These are phyloP conservation scores for Heterodera carotae DNA, from an alignment of 1,140 invertebrate genomes.

Conservation along the genomic window DNA sequence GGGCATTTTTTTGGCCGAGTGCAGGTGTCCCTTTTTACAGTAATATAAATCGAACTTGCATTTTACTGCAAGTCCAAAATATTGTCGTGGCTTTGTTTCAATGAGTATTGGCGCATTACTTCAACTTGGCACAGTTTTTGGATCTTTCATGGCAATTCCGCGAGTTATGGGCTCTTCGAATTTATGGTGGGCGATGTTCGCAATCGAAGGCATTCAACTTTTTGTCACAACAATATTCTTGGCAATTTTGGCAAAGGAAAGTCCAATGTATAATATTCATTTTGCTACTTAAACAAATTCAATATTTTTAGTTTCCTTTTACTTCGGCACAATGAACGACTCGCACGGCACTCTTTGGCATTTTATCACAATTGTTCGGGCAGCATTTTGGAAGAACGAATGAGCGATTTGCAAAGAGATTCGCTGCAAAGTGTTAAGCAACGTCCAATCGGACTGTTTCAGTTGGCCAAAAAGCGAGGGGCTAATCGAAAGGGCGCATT, in stretches of 20 bases:
- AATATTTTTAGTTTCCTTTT: constrained; percentile 39
- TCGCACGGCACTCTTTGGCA: constrained; percentile 42
- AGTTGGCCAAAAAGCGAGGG: background rate
- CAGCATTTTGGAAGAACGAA: constrained; percentile 27
- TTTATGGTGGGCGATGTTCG: constrained; percentile 56
- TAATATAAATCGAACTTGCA: background rate
- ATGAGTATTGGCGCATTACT: constrained; percentile 60
- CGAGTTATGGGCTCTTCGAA: constrained; percentile 48
- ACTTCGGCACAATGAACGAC: constrained; percentile 32
- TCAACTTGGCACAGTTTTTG: constrained; percentile 56
- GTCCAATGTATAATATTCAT: constrained; percentile 19
- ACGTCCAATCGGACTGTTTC: constrained; percentile 11
- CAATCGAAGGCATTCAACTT: constrained; percentile 35
- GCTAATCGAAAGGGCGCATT: constrained; percentile 18
- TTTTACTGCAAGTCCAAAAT: constrained; percentile 48
- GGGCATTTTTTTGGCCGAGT: constrained; percentile 55
- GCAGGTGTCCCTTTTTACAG: constrained; percentile 47
- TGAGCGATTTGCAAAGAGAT: constrained; percentile 41
- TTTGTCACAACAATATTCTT: background rate
- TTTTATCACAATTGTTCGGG: constrained; percentile 48
- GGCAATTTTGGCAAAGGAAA: background rate
- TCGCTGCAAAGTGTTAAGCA: constrained; percentile 37
- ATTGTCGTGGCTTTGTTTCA: constrained; percentile 53
- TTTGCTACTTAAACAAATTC: constrained; percentile 5
- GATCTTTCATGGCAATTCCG: constrained; percentile 60